Conservation (phyloP, 2,888 invertebrate species). For the Tanypteryx hageni region DNA sequence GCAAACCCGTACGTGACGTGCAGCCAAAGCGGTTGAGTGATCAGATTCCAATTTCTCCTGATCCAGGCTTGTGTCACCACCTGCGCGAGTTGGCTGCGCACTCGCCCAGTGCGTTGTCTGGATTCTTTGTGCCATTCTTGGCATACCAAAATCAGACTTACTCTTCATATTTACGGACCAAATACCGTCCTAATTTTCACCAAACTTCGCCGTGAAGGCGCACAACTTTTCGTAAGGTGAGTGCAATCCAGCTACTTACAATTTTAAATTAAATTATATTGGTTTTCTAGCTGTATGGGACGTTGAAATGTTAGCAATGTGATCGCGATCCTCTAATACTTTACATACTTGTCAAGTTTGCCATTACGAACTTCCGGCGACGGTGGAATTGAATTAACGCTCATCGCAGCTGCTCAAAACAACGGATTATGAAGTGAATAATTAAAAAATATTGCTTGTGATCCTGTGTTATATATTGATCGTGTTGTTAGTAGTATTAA, state of each 20-base stretch:
- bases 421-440: constrained; percentile 26
- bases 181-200: constrained; percentile 83
- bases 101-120: constrained; percentile 93
- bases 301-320: constrained; percentile 85
- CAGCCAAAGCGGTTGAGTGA: constrained; percentile 48
- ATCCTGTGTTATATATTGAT: background rate
- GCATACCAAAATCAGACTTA: constrained; percentile 88
- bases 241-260: constrained; percentile 74
- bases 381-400: constrained; percentile 65
- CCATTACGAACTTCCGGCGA: constrained; percentile 76
- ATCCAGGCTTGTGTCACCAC: constrained; percentile 82
- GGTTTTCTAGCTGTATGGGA: constrained; percentile 75
- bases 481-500: constrained; percentile 15
- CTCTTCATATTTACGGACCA: constrained; percentile 79
- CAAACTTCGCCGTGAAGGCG: constrained; percentile 80
- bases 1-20: constrained; percentile 29
- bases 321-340: constrained; percentile 86
- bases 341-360: constrained; percentile 87
- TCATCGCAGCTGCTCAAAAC: constrained; percentile 29
- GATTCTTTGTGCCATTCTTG: constrained; percentile 98
- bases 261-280: constrained; percentile 65
- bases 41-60: constrained; percentile 74
- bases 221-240: constrained; percentile 84
- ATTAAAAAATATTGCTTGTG: background rate
- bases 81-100: constrained; percentile 89